Conservation (phyloP, 2,797 vertebrate species). For the Myotis pilosus region DNA sequence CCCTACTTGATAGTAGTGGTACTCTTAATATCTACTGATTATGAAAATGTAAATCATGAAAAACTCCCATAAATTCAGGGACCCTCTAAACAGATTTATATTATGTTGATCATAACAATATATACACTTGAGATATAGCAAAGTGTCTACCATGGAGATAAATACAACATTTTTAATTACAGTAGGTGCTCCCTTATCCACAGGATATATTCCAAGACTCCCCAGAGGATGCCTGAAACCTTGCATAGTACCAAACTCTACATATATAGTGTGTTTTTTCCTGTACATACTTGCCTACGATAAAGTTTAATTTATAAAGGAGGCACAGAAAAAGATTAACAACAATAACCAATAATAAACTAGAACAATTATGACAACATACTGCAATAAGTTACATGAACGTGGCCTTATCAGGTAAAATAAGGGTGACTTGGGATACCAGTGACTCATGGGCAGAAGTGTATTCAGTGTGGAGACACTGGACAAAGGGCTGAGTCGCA, state of each 20-base stretch:
- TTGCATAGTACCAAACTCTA: neutral
- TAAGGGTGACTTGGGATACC: neutral
- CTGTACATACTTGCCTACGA: neutral
- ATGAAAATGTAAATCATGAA: constrained; percentile 26
- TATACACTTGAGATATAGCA: neutral
- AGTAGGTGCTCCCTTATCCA: neutral
- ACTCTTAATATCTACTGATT: neutral
- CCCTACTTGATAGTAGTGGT: neutral
- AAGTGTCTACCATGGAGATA: neutral
- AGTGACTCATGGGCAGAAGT: neutral
- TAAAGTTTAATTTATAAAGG: neutral
- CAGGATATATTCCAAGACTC: neutral
- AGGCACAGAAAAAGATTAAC: neutral
- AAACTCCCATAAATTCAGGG: neutral
- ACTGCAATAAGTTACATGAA: neutral
- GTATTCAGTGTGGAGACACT: neutral
- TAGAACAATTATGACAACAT: neutral
- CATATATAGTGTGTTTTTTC: neutral
- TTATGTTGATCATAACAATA: neutral
- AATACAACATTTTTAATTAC: neutral
- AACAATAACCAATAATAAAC: neutral
- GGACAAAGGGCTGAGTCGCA: neutral
- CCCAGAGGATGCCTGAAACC: neutral
- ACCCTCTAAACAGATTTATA: neutral
- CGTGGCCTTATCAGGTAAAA: neutral